Evolutionary conservation across 2,797 vertebrate species (phyloP).

Genomic region (Acanthornis magna): DNA sequence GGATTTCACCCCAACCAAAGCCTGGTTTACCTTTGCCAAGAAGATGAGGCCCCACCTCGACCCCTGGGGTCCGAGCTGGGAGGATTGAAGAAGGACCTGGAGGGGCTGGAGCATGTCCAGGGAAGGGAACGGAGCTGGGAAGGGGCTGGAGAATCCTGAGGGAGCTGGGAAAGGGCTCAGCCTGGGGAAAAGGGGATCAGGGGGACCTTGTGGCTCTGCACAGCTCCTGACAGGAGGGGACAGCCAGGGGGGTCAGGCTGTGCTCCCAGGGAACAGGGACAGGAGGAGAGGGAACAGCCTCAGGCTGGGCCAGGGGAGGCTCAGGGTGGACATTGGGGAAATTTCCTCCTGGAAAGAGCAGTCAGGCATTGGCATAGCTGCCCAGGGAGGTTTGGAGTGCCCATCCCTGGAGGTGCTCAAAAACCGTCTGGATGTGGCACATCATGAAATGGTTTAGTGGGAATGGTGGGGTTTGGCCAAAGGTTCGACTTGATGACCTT

Average conservation of each 20-base stretch:
- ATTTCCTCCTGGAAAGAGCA: neutral
- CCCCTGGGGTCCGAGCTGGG: neutral
- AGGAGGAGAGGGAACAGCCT: neutral
- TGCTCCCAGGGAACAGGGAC: neutral
- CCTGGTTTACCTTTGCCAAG: neutral
- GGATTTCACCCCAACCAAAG: neutral
- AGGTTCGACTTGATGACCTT: neutral
- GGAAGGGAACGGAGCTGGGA: rapidly evolving
- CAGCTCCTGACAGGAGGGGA: neutral
- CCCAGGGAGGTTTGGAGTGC: rapidly evolving
- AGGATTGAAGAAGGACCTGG: neutral
- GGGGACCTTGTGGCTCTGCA: neutral
- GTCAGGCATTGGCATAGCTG: neutral
- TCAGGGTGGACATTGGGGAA: rapidly evolving
- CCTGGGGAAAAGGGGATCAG: neutral
- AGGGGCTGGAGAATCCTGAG: neutral
- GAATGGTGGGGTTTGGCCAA: neutral
- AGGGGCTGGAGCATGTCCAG: neutral
- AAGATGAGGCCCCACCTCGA: neutral
- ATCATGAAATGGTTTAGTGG: neutral
- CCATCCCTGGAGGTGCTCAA: neutral
- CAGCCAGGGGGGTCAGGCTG: neutral
- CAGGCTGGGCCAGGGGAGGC: neutral
- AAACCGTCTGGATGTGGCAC: rapidly evolving
- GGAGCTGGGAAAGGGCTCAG: neutral